Conservation (phyloP, 2,797 vertebrate species). For the Sus cebifrons region DNA sequence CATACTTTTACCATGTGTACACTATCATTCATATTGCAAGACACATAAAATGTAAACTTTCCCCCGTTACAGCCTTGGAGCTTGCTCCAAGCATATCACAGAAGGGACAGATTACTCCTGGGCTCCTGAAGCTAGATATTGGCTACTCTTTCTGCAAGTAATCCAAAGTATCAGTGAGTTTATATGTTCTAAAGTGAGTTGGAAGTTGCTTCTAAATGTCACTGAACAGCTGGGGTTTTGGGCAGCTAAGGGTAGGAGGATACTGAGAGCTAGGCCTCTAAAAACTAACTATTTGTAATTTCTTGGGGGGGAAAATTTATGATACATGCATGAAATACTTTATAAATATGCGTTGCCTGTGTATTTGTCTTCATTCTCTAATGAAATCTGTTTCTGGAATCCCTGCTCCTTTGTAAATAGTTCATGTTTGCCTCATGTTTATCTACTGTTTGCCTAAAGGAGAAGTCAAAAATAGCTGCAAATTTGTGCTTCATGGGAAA, state of each 20-base stretch:
- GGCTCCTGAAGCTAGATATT: not conserved
- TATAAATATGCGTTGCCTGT: not conserved
- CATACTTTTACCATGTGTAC: not conserved
- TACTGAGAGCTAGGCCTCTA: not conserved
- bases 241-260: not conserved
- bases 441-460: conserved; percentile 25
- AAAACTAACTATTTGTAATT: conserved; percentile 46
- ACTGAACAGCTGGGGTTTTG: not conserved
- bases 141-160: conserved; percentile 4
- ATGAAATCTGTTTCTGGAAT: conserved; percentile 34
- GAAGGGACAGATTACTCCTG: not conserved
- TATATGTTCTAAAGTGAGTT: not conserved
- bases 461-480: conserved; percentile 58
- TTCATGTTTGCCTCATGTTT: conserved; percentile 63
- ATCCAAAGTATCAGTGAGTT: conserved; percentile 44
- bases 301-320: conserved; percentile 45
- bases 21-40: conserved; percentile 27
- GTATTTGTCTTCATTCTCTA: not conserved
- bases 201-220: not conserved
- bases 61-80: conserved; percentile 22
- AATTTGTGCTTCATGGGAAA: conserved; percentile 48
- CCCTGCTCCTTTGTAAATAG: conserved; percentile 27
- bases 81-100: not conserved
- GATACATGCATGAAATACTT: not conserved
- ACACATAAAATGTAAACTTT: conserved; percentile 66